These are phyloP conservation scores for Drosophila parvula DNA, from an alignment of 1,140 invertebrate species.

Conservation along the genomic window DNA sequence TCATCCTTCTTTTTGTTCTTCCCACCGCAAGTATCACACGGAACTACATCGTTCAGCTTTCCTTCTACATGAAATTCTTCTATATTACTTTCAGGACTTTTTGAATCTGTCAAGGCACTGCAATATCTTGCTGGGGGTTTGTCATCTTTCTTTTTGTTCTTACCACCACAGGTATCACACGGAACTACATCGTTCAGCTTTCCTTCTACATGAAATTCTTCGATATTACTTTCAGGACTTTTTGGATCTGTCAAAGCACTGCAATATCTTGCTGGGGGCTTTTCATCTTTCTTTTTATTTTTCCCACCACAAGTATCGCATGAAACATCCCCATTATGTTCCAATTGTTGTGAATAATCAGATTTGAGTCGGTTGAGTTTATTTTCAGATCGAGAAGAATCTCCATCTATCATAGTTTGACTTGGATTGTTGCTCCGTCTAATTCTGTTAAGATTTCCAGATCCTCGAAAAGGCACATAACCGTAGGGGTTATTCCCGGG, in stretches of 20 bases:
- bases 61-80: neutral
- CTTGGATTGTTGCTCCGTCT: neutral
- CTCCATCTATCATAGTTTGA: neutral
- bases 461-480: neutral
- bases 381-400: neutral
- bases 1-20: conserved; percentile 37
- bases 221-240: conserved; percentile 3
- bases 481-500: neutral
- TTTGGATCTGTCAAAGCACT: neutral
- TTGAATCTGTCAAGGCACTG: neutral
- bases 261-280: conserved; percentile 3
- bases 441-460: neutral
- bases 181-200: conserved; percentile 30
- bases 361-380: neutral
- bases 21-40: conserved; percentile 42
- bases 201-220: neutral
- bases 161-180: conserved; percentile 24
- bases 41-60: neutral
- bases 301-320: conserved; percentile 54
- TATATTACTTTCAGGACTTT: neutral
- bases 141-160: conserved; percentile 15
- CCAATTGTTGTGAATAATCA: neutral
- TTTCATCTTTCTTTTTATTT: conserved; percentile 40
- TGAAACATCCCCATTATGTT: conserved; percentile 10
- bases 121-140: neutral